Percentiles rank a stretch among this genome's conserved stretches.
Conservation (phyloP, 2,113 vertebrate species). For the Nesogale talazaci region DNA sequence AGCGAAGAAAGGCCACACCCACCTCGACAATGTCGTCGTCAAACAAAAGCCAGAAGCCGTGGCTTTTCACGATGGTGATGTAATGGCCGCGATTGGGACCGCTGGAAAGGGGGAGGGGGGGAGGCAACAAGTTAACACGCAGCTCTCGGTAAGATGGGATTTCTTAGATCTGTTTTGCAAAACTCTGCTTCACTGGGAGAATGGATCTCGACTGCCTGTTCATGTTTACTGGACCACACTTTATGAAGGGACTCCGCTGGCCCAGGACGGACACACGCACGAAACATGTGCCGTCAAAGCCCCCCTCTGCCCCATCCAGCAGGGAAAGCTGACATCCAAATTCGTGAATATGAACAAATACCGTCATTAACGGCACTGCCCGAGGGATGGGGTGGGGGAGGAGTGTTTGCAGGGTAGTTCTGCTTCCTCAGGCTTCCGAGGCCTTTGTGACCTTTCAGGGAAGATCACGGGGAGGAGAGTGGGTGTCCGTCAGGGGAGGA, state of each 20-base stretch:
- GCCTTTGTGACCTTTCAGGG: background rate
- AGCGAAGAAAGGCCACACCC: constrained; percentile 72
- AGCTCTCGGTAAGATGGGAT: too few species aligned
- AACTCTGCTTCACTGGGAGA: too few species aligned
- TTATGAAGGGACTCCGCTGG: too few species aligned
- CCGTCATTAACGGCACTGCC: background rate
- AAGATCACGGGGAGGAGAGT: background rate
- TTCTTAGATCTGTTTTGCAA: too few species aligned
- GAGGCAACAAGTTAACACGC: background rate
- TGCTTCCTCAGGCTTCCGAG: background rate
- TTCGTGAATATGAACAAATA: background rate
- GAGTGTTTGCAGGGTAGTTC: background rate
- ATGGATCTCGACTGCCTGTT: too few species aligned
- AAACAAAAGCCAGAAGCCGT: constrained; percentile 98
- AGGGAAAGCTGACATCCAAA: background rate
- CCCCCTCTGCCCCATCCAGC: background rate
- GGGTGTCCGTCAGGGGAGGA: too few species aligned
- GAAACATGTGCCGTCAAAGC: background rate
- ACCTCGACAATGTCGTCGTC: constrained; percentile 99
- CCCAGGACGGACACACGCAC: too few species aligned
- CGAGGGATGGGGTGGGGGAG: too few species aligned
- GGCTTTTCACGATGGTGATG: constrained; percentile 99
- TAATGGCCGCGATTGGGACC: constrained; percentile 98
- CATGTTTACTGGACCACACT: too few species aligned
- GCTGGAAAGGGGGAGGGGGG: constrained; percentile 83